A percentile compares a stretch with the other conserved stretches of the same genome.
phyloP scores from a whole-genome alignment of 23 tunicate species.

The Clavelina lepadiformis region DNA sequence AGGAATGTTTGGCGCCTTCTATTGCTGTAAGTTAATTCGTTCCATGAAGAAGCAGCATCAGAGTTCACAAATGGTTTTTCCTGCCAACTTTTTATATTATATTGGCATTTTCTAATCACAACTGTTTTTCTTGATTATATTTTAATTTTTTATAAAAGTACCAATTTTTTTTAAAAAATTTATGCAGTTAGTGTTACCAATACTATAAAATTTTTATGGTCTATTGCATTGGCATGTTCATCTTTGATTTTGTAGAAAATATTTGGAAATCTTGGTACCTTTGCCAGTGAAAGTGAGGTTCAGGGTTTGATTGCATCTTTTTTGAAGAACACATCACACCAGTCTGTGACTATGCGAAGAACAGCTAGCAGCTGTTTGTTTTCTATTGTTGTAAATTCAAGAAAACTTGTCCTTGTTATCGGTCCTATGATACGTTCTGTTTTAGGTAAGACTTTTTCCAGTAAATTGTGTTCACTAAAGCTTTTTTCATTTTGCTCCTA shows the following conservation, averaged over 20 bases:
- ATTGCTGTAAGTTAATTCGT: slow-evolving; percentile 25
- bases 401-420: slow-evolving; percentile 14
- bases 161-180: no score
- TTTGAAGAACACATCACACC: slow-evolving; percentile 63
- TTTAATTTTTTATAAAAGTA: not conserved
- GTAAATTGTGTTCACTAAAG: not conserved
- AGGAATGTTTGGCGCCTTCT: slow-evolving; percentile 53
- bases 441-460: slow-evolving; percentile 32
- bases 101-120: no score
- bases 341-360: slow-evolving; percentile 59
- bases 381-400: slow-evolving; percentile 38
- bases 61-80: not conserved
- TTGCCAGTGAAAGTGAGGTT: slow-evolving; percentile 68
- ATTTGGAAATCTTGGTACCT: slow-evolving; percentile 55
- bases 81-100: no score
- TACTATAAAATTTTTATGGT: no score
- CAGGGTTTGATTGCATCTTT: slow-evolving; percentile 56
- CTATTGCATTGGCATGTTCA: no score
- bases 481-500: not conserved
- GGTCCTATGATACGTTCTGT: slow-evolving; percentile 19
- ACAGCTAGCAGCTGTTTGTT: slow-evolving; percentile 61
- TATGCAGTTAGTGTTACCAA: no score
- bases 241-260: slow-evolving; percentile 69
- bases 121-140: no score
- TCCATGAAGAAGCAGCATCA: no score